Evolutionary conservation across 2,888 invertebrate genomes (phyloP).

Genomic region (Campoplex capitator): DNA sequence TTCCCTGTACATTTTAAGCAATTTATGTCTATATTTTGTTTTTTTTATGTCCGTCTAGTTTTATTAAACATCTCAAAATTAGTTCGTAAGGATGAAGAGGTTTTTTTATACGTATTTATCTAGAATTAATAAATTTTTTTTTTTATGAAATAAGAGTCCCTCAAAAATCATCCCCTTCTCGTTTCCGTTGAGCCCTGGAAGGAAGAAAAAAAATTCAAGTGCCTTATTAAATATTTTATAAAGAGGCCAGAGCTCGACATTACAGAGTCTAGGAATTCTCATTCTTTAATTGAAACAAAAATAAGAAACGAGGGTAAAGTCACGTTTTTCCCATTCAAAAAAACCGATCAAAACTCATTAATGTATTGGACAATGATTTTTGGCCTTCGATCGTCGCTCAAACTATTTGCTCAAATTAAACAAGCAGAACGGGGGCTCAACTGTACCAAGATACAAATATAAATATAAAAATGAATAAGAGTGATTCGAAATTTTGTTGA

Average conservation of each 20-base stretch:
- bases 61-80: constrained; percentile 66
- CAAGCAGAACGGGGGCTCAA: constrained; percentile 22
- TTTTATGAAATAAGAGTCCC: constrained; percentile 29
- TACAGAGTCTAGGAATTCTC: background rate
- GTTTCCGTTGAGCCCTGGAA: constrained; percentile 31
- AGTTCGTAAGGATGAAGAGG: constrained; percentile 63
- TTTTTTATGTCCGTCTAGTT: constrained; percentile 29
- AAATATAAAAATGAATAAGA: background rate
- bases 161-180: background rate
- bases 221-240: constrained; percentile 68
- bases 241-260: constrained; percentile 36
- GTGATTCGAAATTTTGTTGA: background rate
- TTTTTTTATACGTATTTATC: constrained; percentile 68
- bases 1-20: constrained; percentile 50
- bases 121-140: constrained; percentile 44
- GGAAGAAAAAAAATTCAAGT: constrained; percentile 56
- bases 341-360: constrained; percentile 23
- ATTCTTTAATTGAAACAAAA: background rate
- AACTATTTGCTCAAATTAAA: constrained; percentile 64
- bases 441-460: background rate
- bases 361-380: constrained; percentile 16
- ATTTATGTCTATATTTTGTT: constrained; percentile 8
- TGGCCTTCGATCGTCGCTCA: constrained; percentile 53
- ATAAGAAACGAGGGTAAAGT: background rate
- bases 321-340: background rate